Base-by-base conservation (phyloP, 2,888 invertebrate genomes). In the Standfussiana lucernea region DNA sequence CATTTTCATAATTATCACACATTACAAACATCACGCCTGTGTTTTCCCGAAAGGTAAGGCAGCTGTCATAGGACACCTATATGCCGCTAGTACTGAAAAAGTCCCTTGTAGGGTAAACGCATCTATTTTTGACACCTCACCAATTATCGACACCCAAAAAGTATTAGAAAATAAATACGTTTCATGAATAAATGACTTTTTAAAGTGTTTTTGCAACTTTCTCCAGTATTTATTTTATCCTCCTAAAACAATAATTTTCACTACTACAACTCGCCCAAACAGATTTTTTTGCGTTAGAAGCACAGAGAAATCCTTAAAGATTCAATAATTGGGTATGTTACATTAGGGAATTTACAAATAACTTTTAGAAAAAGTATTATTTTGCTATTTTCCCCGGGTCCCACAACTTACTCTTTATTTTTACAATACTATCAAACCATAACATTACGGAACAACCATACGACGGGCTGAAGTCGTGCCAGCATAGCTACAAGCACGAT, bases 381-480 rank as follows among this genome's bases (percentile, higher is more conserved):
- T 32, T 13, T 10, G 5, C 24, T 40, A 15, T 7, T 24, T 37
- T 65, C 35, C 24, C 18, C 32, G n/a, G 42, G 18, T 50, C 69
- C 21, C 21, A 21, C 32, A 6, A 13, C n/a, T 21, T 32, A 28
- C 32, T 18, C 21, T 69, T 68, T 47, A 28, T 45, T 40, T 28
- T 8, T 37, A 45, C n/a, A 53, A 35, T 56, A 15, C 35, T 24
- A n/a, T 5, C 15, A 10, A 1, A 61, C 32, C 18, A 28, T 35
- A 66, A 62, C 28, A 40, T n/a, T 47, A 62, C 6, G 28, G 37
- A 18, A 56, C 35, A 50, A n/a, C 1, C 21, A 24, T 53, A 62
- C 18, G n/a, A 50, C 69, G 15, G 32, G 40, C 50, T 45, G 56
- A 65, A 66, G 65, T 66, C 72, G 10, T 13, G n/a, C 50, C 28